Percentiles rank a stretch among this genome's conserved stretches.
These are phyloP conservation scores for Strigops habroptila DNA, from an alignment of 2,113 vertebrate genomes.

Conservation along the genomic window DNA sequence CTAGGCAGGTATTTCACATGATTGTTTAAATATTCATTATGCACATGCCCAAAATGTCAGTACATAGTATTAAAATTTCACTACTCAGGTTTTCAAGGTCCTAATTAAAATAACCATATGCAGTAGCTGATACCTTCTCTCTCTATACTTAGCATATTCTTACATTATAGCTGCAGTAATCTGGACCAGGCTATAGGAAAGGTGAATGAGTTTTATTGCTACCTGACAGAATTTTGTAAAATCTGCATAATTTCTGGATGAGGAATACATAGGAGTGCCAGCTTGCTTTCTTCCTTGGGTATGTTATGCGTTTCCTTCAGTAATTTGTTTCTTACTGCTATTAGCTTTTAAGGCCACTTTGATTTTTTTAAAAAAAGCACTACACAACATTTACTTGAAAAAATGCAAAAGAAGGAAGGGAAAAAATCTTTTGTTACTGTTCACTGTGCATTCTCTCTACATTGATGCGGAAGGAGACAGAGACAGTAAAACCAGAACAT, in stretches of 20 bases:
- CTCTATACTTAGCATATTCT: neutral
- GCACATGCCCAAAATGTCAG: conserved; percentile 13
- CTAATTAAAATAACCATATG: conserved; percentile 21
- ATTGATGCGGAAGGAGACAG: neutral
- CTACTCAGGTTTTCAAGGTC: neutral
- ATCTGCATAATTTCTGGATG: neutral
- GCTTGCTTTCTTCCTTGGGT: neutral
- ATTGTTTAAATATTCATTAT: conserved; percentile 55
- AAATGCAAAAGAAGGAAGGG: neutral
- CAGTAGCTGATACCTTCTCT: neutral
- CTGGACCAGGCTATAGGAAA: neutral
- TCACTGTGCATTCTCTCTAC: neutral
- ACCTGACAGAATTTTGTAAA: neutral
- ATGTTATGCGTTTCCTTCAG: neutral
- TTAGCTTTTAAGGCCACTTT: neutral
- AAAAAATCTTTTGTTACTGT: neutral
- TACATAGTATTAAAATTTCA: conserved; percentile 21
- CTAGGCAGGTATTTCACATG: neutral
- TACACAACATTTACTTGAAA: neutral
- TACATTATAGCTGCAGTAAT: neutral
- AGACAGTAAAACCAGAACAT: neutral
- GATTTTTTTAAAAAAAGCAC: neutral
- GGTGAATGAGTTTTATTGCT: neutral
- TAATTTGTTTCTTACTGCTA: neutral
- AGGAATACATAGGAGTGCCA: neutral